These are phyloP conservation scores for Morelia viridis DNA, from an alignment of 2,797 vertebrate genomes.

Conservation along the genomic window DNA sequence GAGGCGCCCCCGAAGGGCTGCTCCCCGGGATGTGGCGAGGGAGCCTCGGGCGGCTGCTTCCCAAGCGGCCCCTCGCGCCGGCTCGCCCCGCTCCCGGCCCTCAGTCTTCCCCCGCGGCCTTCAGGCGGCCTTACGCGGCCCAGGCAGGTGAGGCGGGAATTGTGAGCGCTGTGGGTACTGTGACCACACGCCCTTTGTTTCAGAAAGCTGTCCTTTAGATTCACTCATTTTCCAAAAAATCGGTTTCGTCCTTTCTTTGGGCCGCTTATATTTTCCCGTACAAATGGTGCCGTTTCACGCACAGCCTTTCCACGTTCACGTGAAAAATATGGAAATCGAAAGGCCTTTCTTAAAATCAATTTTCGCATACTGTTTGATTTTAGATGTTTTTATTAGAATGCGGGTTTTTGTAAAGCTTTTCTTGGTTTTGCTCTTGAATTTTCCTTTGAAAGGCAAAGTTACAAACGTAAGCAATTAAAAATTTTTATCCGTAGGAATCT, in stretches of 20 bases:
- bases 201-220: background rate
- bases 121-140: constrained; percentile 36
- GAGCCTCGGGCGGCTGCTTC: background rate
- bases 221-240: background rate
- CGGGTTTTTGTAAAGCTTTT: too few species aligned
- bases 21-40: constrained; percentile 38
- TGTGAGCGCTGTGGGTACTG: background rate
- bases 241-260: background rate
- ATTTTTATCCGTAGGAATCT: too few species aligned
- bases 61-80: fast-evolving
- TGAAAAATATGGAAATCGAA: background rate
- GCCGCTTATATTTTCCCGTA: background rate
- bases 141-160: constrained; percentile 56
- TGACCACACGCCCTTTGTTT: background rate
- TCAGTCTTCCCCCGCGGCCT: background rate
- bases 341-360: background rate
- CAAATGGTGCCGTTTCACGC: background rate
- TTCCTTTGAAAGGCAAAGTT: too few species aligned
- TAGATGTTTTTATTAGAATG: background rate
- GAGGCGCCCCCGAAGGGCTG: background rate
- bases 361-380: background rate
- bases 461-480: too few species aligned
- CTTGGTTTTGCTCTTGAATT: too few species aligned
- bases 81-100: fast-evolving
- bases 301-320: background rate